Percentiles rank a stretch among this genome's conserved stretches.
Evolutionary conservation across 2,113 vertebrate species (phyloP).

Genomic region (Poeciliopsis occidentalis): DNA sequence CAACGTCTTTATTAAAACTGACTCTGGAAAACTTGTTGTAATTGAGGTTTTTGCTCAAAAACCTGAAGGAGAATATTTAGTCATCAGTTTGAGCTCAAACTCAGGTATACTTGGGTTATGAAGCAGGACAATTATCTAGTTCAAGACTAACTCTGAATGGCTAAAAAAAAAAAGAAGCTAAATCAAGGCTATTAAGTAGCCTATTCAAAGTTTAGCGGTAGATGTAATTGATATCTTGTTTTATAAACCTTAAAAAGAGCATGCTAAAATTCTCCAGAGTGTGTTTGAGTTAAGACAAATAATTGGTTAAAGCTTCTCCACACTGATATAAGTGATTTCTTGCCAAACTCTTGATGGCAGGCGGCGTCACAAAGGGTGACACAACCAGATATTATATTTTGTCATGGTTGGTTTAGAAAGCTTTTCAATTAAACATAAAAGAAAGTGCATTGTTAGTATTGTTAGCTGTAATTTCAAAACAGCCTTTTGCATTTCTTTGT

Average conservation of each 20-base stretch:
- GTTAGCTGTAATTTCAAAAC: background rate
- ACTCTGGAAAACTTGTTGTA: too few relatives aligned
- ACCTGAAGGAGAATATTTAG: background rate
- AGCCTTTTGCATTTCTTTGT: background rate
- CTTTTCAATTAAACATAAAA: background rate
- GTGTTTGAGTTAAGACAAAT: background rate
- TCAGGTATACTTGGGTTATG: background rate
- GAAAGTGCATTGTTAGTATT: too few relatives aligned
- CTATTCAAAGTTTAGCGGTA: background rate
- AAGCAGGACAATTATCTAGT: background rate
- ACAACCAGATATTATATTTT: background rate
- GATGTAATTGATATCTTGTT: background rate
- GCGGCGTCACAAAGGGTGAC: too few relatives aligned
- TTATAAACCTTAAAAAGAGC: background rate
- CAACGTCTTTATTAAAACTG: background rate
- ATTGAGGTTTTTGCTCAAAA: background rate
- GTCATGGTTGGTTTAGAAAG: background rate
- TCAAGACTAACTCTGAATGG: background rate
- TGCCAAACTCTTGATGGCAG: background rate
- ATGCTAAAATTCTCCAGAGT: background rate
- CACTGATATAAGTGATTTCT: background rate
- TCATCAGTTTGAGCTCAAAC: background rate
- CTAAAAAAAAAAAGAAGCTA: too few relatives aligned
- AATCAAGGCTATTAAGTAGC: background rate
- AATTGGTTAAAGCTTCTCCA: background rate